phyloP scores from a whole-genome alignment of 2,797 vertebrate genomes.

The Lagocephalus sceleratus region DNA sequence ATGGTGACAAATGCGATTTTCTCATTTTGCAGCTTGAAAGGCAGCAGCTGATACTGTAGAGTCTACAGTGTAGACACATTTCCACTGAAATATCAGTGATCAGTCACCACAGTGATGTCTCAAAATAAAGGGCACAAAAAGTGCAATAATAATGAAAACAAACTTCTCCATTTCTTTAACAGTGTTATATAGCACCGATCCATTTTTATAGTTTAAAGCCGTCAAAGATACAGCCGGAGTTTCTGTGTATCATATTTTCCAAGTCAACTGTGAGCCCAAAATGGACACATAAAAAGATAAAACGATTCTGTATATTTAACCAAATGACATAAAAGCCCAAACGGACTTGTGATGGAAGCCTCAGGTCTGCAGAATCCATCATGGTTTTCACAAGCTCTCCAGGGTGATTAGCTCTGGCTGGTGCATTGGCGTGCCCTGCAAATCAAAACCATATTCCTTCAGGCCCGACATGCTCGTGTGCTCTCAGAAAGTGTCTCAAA shows the following conservation, averaged over 20 bases:
- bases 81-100: too few species aligned
- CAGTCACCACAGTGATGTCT: too few species aligned
- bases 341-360: conserved; percentile 59
- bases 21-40: too few species aligned
- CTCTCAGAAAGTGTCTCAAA: conserved; percentile 53
- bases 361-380: conserved; percentile 70
- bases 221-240: too few species aligned
- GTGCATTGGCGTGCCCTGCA: conserved; percentile 47
- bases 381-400: conserved; percentile 70
- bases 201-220: too few species aligned
- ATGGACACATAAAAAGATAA: conserved; percentile 62
- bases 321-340: conserved; percentile 66
- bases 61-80: too few species aligned
- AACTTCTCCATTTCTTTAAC: too few species aligned
- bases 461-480: conserved; percentile 47
- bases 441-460: conserved; percentile 62
- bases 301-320: conserved; percentile 70
- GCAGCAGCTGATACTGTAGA: too few species aligned
- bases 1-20: too few species aligned
- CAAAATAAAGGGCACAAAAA: too few species aligned
- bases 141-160: too few species aligned
- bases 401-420: conserved; percentile 62
- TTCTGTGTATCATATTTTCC: conserved; percentile 50
- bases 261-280: conserved; percentile 40
- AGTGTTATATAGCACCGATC: too few species aligned